These are phyloP conservation scores for Strix uralensis DNA, from an alignment of 2,113 vertebrate species.

Conservation along the genomic window DNA sequence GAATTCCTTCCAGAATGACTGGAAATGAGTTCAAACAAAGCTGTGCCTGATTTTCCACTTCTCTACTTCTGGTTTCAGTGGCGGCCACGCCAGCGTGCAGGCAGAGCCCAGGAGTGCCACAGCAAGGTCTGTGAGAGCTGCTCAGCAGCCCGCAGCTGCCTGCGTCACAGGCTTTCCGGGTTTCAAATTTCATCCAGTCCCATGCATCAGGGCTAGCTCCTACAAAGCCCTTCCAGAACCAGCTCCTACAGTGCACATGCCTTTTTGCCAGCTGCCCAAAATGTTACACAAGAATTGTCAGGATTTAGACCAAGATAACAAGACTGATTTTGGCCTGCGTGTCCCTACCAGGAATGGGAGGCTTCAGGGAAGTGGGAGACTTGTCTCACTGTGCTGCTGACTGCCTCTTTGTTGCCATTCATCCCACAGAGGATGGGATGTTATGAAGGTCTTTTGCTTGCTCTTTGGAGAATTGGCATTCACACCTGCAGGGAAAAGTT, in stretches of 20 bases:
- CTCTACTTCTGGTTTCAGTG: background rate
- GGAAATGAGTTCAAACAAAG: background rate
- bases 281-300: background rate
- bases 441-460: background rate
- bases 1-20: background rate
- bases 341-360: background rate
- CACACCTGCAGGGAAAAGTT: background rate
- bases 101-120: background rate
- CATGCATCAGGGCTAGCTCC: background rate
- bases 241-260: background rate
- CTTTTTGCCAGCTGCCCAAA: background rate
- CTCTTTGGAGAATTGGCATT: background rate
- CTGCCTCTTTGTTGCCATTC: background rate
- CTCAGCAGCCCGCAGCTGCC: background rate
- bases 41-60: background rate
- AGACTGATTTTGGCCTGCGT: background rate
- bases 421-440: background rate
- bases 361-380: background rate
- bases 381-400: background rate
- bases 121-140: background rate
- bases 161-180: background rate
- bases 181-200: background rate
- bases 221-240: background rate
- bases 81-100: fast-evolving
- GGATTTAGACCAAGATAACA: background rate